phyloP scores from a whole-genome alignment of 2,797 vertebrate species.

The Myotis vivesi region DNA sequence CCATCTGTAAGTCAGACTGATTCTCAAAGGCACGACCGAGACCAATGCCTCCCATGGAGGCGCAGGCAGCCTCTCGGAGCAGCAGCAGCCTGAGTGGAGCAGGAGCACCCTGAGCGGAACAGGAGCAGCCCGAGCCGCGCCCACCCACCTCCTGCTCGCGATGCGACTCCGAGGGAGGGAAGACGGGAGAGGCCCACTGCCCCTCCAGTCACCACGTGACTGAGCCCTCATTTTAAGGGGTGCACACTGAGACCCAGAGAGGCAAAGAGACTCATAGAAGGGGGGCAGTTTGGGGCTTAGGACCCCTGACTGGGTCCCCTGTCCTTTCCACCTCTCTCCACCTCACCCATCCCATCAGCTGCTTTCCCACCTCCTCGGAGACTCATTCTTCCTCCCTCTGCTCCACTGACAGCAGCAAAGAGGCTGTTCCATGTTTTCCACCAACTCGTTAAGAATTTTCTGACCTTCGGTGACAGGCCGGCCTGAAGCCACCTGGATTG shows the following conservation, averaged over 20 bases:
- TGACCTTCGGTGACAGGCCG: background rate
- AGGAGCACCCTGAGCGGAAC: too few relatives aligned
- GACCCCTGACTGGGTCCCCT: background rate
- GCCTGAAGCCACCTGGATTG: constrained; percentile 52
- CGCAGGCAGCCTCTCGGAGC: fast-evolving
- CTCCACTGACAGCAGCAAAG: constrained; percentile 34
- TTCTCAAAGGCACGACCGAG: background rate
- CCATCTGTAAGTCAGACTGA: background rate
- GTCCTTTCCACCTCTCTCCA: background rate
- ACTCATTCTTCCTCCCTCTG: background rate
- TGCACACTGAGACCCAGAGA: background rate
- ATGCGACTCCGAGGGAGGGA: fast-evolving
- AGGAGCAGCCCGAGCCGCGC: too few relatives aligned
- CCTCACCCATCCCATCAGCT: too few relatives aligned
- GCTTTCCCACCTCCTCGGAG: background rate
- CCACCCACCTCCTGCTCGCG: fast-evolving
- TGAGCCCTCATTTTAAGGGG: background rate
- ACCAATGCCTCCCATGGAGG: fast-evolving
- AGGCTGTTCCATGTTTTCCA: constrained; percentile 28
- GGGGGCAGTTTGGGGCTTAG: fast-evolving
- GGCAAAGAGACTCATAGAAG: background rate
- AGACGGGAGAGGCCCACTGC: fast-evolving
- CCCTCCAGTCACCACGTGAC: background rate
- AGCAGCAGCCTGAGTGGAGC: fast-evolving
- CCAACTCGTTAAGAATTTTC: constrained; percentile 66